Conservation (phyloP, 2,113 vertebrate genomes). For the Zonotrichia leucophrys region DNA sequence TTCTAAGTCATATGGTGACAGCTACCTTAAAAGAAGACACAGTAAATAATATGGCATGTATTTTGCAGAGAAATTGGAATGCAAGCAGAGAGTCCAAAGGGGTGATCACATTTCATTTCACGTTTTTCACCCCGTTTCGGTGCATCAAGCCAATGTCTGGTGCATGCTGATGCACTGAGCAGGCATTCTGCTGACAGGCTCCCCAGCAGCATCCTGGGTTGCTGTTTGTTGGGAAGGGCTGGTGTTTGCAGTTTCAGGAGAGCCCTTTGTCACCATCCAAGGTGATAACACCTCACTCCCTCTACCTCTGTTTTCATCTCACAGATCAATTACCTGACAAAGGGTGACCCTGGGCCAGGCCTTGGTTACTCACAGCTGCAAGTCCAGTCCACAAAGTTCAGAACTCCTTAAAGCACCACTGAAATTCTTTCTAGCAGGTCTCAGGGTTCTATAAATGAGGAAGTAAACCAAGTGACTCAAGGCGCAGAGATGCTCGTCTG, state of each 20-base stretch:
- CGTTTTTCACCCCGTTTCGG: background rate
- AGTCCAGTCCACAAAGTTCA: background rate
- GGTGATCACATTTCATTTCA: background rate
- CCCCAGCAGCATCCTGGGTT: background rate
- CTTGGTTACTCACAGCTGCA: background rate
- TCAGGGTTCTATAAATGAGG: conserved; percentile 12
- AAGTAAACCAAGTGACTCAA: background rate
- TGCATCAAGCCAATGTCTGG: background rate
- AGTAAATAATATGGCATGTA: background rate
- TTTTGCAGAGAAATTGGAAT: background rate
- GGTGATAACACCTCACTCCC: background rate
- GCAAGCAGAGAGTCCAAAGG: background rate
- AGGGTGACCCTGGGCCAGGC: background rate
- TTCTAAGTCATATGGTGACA: background rate
- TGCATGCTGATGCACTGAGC: background rate
- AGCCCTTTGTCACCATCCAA: background rate
- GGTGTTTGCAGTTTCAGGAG: background rate
- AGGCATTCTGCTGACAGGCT: background rate
- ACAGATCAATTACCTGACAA: conserved; percentile 25
- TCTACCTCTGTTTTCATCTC: background rate
- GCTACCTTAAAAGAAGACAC: conserved; percentile 8
- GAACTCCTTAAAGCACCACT: background rate
- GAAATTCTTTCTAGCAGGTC: background rate
- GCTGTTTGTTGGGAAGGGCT: background rate
- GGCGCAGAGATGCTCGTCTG: background rate